These are phyloP conservation scores for Caenorhabditis afra DNA, from an alignment of 2,888 invertebrate species.

Conservation along the genomic window DNA sequence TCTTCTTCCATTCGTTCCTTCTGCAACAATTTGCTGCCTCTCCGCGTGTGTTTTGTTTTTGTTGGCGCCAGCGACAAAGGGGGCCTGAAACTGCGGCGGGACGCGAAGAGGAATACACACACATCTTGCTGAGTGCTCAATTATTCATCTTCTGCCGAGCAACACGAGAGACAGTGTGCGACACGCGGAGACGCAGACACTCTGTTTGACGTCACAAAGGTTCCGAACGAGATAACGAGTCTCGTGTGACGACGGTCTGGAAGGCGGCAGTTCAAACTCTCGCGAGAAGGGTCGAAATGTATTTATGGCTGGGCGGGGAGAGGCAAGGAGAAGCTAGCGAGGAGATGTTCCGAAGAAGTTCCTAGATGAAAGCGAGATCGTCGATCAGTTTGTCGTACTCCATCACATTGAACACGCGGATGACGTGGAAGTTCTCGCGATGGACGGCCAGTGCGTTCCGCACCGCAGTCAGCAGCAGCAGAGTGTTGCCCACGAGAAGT, in stretches of 20 bases:
- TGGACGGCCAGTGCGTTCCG: slow-evolving; percentile 54
- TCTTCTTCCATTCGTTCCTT: slow-evolving; percentile 6
- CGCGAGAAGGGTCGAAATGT: too few species aligned
- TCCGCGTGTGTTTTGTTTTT: slow-evolving; percentile 17
- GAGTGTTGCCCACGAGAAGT: slow-evolving; percentile 74
- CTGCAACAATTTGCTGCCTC: slow-evolving; percentile 32
- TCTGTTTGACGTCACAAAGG: slow-evolving; percentile 11
- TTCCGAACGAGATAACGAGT: slow-evolving; percentile 10
- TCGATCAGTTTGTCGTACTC: slow-evolving; percentile 75
- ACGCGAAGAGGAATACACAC: neutral
- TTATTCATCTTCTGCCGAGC: slow-evolving; percentile 32
- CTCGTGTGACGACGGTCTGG: neutral
- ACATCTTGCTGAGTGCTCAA: slow-evolving; percentile 23
- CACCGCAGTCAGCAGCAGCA: slow-evolving; percentile 70
- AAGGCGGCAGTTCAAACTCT: too few species aligned
- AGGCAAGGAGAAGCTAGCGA: neutral
- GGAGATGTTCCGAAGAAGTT: neutral
- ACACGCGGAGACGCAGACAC: slow-evolving; percentile 10
- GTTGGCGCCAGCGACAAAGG: slow-evolving; percentile 13
- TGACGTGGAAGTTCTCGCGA: slow-evolving; percentile 71
- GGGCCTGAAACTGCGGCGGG: slow-evolving; percentile 4
- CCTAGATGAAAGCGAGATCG: slow-evolving; percentile 62
- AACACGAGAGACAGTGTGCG: slow-evolving; percentile 5
- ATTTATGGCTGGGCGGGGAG: too few species aligned
- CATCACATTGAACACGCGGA: slow-evolving; percentile 73